Evolutionary conservation across 2,113 vertebrate genomes (phyloP).

Genomic region (Taxidea taxus): DNA sequence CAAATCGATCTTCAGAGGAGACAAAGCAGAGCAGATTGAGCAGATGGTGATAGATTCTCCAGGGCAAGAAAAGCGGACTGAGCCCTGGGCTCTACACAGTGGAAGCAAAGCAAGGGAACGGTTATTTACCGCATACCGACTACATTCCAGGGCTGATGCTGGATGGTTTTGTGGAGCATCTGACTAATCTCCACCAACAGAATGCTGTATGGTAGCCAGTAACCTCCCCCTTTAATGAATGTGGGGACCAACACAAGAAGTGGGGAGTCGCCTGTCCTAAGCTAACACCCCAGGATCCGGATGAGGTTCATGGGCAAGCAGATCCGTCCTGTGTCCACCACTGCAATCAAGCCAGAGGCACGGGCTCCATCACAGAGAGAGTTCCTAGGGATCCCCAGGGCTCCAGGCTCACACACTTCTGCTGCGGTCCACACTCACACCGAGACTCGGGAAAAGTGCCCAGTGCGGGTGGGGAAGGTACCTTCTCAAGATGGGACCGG

Average conservation of each 20-base stretch:
- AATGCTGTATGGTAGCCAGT: background rate
- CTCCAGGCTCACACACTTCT: too few species aligned
- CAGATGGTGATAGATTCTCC: background rate
- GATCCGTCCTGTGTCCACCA: too few species aligned
- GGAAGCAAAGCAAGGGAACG: background rate
- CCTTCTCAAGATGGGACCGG: background rate
- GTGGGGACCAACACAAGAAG: background rate
- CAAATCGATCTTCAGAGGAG: background rate
- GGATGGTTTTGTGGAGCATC: background rate
- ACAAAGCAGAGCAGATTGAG: background rate
- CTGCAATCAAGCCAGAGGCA: background rate
- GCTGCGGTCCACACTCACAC: background rate
- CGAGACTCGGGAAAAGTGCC: background rate
- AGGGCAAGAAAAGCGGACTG: background rate
- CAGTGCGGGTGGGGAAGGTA: fast-evolving
- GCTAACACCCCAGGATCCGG: too few species aligned
- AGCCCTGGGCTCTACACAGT: background rate
- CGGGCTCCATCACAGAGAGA: fast-evolving
- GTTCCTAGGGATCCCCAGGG: background rate
- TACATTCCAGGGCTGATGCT: background rate
- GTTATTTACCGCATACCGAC: background rate
- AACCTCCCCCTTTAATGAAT: background rate
- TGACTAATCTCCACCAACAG: background rate
- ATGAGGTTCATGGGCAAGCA: background rate
- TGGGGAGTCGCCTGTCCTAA: background rate